Conservation (phyloP, 2,797 vertebrate species). For the Geotrypetes seraphini region DNA sequence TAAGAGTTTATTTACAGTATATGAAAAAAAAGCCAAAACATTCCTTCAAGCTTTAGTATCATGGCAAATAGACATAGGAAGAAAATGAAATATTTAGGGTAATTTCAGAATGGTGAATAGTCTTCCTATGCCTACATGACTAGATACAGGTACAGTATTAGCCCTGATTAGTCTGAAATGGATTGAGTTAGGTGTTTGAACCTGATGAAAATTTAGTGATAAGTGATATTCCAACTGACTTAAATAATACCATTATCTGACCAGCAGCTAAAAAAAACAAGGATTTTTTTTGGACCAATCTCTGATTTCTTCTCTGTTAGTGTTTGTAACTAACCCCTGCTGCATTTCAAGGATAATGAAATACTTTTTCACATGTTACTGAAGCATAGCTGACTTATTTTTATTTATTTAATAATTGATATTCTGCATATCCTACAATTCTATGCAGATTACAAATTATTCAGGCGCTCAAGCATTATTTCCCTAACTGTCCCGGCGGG, state of each 20-base stretch:
- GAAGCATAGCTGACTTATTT: too few relatives aligned
- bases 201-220: constrained; percentile 71
- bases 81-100: constrained; percentile 29
- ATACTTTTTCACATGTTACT: not conserved
- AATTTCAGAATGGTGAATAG: constrained; percentile 19
- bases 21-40: constrained; percentile 64
- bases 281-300: constrained; percentile 28
- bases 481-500: too few relatives aligned
- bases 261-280: constrained; percentile 55
- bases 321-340: constrained; percentile 7
- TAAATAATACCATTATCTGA: constrained; percentile 47
- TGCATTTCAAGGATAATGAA: constrained; percentile 19
- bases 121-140: constrained; percentile 64
- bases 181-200: constrained; percentile 55
- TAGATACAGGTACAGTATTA: constrained; percentile 62
- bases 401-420: too few relatives aligned
- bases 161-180: constrained; percentile 64
- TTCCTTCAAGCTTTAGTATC: constrained; percentile 63
- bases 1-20: constrained; percentile 38
- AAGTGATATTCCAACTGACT: constrained; percentile 63
- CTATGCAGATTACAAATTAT: too few relatives aligned
- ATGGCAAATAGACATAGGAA: constrained; percentile 67
- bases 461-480: too few relatives aligned
- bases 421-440: too few relatives aligned
- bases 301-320: constrained; percentile 9